Evolutionary conservation across 1,140 invertebrate genomes (phyloP).

Genomic region (Wiebesia pumilae): DNA sequence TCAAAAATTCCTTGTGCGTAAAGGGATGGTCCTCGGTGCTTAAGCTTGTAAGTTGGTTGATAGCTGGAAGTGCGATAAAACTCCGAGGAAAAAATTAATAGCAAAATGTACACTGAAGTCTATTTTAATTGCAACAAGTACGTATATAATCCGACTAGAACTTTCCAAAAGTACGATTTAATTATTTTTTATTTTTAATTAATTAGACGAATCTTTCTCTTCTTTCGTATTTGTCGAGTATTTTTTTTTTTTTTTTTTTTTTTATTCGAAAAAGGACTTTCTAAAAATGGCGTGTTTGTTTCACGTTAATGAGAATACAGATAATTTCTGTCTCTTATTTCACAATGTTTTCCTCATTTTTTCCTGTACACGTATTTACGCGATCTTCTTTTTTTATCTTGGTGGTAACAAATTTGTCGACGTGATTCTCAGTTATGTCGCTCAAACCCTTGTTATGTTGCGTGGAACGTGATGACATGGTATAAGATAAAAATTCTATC

Average conservation of each 20-base stretch:
- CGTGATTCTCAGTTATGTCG: conserved; percentile 25
- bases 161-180: background rate
- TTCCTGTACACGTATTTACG: background rate
- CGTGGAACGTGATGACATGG: conserved; percentile 19
- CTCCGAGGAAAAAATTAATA: background rate
- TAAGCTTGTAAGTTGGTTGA: background rate
- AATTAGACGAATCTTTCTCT: no score
- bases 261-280: no score
- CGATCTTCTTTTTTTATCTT: conserved; percentile 39
- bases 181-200: background rate
- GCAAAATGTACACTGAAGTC: background rate
- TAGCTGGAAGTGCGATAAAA: background rate
- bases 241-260: background rate
- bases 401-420: conserved; percentile 31
- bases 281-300: background rate
- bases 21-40: background rate
- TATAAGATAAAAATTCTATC: conserved; percentile 42
- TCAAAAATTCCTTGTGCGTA: background rate
- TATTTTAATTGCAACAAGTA: no score
- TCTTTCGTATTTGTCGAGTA: no score
- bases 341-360: background rate
- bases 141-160: no score
- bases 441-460: conserved; percentile 32
- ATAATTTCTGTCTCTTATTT: background rate
- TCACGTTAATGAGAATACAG: background rate